Evolutionary conservation across 2,888 invertebrate genomes (phyloP).

Genomic region (Oeneis ivallda): DNA sequence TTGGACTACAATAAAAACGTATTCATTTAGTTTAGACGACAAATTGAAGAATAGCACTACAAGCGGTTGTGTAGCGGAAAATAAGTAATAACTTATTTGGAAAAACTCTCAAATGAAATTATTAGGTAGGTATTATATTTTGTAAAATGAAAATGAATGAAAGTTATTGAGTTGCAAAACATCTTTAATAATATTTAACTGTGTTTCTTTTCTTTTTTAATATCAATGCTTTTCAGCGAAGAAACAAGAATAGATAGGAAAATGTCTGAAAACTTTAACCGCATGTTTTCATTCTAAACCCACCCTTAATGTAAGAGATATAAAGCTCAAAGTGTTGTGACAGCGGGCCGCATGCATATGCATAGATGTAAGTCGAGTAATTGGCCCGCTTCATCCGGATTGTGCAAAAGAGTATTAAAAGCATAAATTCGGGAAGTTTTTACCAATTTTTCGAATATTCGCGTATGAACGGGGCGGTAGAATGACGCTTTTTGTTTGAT

Average conservation of each 20-base stretch:
- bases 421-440: constrained; percentile 37
- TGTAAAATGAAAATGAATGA: too few species aligned
- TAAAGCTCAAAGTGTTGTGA: constrained; percentile 3
- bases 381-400: constrained; percentile 38
- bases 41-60: too few species aligned
- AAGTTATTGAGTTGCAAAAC: too few species aligned
- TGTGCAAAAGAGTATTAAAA: constrained; percentile 38
- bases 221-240: not conserved
- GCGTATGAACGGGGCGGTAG: constrained; percentile 21
- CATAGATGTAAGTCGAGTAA: constrained; percentile 34
- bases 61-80: too few species aligned
- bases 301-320: not conserved
- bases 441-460: constrained; percentile 36
- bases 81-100: too few species aligned
- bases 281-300: not conserved
- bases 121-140: too few species aligned
- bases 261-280: constrained; percentile 12
- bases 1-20: too few species aligned
- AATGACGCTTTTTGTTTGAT: constrained; percentile 20
- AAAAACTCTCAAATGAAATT: too few species aligned
- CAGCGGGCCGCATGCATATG: constrained; percentile 24
- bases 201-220: not conserved
- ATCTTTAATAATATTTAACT: too few species aligned
- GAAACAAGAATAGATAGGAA: constrained; percentile 20
- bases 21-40: too few species aligned